phyloP scores from a whole-genome alignment of 2,797 vertebrate species.

The Aphelocoma californica region DNA sequence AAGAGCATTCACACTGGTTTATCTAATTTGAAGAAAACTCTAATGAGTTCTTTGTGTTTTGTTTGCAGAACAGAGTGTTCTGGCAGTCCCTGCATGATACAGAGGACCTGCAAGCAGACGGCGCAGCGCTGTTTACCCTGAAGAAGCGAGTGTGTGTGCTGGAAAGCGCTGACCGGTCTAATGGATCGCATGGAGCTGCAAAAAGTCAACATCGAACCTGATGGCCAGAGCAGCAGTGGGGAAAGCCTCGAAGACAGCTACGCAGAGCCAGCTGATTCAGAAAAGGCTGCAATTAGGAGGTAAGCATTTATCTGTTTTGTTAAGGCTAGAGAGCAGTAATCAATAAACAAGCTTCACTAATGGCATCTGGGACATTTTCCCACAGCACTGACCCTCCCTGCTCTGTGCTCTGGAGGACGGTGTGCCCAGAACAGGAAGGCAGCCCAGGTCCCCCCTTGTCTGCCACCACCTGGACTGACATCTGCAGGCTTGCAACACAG shows the following conservation, averaged over 20 bases:
- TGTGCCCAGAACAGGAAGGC: neutral
- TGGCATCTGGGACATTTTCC: neutral
- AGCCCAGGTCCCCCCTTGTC: neutral
- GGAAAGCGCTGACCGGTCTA: slow-evolving; percentile 68
- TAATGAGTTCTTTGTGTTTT: slow-evolving; percentile 62
- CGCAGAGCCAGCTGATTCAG: slow-evolving; percentile 75
- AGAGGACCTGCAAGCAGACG: slow-evolving; percentile 49
- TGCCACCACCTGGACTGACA: neutral
- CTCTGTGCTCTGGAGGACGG: too few species aligned
- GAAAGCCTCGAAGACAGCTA: slow-evolving; percentile 85
- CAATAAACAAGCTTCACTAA: neutral
- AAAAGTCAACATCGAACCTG: slow-evolving; percentile 85
- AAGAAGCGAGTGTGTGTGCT: slow-evolving; percentile 54
- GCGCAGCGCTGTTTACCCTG: slow-evolving; percentile 70
- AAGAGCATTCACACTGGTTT: slow-evolving; percentile 39
- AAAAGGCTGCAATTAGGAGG: slow-evolving; percentile 89
- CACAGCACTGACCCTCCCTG: neutral
- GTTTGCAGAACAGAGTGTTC: slow-evolving; percentile 79
- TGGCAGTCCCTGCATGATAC: slow-evolving; percentile 44
- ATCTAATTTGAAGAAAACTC: slow-evolving; percentile 62
- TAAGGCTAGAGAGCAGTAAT: neutral
- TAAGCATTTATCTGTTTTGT: slow-evolving; percentile 37
- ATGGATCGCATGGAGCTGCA: slow-evolving; percentile 92
- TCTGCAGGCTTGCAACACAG: neutral
- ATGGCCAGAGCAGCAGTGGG: slow-evolving; percentile 84